Evolutionary conservation across 2,113 vertebrate species (phyloP).

Genomic region (Thunnus maccoyii): DNA sequence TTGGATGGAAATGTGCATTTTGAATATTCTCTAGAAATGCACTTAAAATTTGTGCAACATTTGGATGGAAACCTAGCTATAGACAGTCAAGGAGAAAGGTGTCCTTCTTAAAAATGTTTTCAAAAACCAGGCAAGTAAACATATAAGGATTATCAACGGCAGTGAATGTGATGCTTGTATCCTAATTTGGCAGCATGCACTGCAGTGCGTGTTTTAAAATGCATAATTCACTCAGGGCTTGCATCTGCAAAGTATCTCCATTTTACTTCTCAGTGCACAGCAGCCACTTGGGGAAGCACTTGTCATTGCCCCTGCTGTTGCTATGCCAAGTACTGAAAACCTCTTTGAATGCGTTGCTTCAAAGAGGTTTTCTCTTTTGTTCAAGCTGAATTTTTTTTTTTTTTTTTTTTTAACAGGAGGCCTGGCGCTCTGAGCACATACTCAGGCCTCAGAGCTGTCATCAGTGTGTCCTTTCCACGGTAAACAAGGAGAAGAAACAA

Average conservation of each 20-base stretch:
- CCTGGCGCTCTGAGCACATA: constrained; percentile 14
- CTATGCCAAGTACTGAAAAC: constrained; percentile 18
- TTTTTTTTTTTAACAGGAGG: constrained; percentile 26
- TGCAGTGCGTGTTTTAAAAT: constrained; percentile 26
- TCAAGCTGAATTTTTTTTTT: neutral
- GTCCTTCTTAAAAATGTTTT: neutral
- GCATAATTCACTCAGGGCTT: neutral
- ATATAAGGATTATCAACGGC: constrained; percentile 3
- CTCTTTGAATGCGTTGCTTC: constrained; percentile 14
- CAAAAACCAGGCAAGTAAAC: neutral
- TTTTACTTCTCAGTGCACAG: constrained; percentile 21
- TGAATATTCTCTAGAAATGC: too few relatives aligned
- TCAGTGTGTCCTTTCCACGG: constrained; percentile 42
- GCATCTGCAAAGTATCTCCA: constrained; percentile 14
- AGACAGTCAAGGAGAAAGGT: too few relatives aligned
- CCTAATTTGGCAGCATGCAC: neutral
- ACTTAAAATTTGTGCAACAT: too few relatives aligned
- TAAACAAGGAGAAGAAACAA: constrained; percentile 51
- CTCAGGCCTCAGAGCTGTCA: constrained; percentile 35
- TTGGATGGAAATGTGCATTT: too few relatives aligned
- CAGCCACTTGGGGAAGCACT: constrained; percentile 42
- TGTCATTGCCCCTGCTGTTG: constrained; percentile 44
- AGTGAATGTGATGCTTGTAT: constrained; percentile 8
- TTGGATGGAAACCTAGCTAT: too few relatives aligned
- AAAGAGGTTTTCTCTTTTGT: constrained; percentile 13